Conservation (phyloP, 2,113 vertebrate genomes). For the Caranx ignobilis region DNA sequence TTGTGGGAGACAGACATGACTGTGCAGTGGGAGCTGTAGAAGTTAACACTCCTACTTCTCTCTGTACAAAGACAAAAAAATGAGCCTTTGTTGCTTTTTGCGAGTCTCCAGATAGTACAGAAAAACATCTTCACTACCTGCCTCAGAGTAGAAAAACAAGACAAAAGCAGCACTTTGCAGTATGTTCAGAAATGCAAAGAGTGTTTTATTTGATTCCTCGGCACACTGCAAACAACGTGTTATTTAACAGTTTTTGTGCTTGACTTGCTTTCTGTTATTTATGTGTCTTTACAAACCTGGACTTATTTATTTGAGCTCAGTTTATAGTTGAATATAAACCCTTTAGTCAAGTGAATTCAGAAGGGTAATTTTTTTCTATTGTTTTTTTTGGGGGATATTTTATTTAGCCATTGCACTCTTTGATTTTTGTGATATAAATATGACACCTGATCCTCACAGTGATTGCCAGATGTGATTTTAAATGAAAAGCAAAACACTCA, state of each 20-base stretch:
- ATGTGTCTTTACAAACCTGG: not conserved
- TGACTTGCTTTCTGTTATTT: not conserved
- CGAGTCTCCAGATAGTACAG: constrained; percentile 47
- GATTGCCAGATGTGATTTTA: constrained; percentile 51
- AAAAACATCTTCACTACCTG: constrained; percentile 49
- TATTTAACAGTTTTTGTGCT: not conserved
- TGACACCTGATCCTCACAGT: constrained; percentile 20
- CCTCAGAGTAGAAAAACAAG: constrained; percentile 19
- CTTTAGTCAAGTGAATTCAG: not conserved
- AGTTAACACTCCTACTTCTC: constrained; percentile 56
- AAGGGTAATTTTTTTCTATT: not conserved
- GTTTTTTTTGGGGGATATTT: not conserved
- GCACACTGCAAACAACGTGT: not conserved
- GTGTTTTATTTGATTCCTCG: constrained; percentile 5
- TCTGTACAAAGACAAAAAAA: constrained; percentile 23
- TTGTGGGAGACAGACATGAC: constrained; percentile 66
- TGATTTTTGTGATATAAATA: constrained; percentile 34
- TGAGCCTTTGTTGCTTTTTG: constrained; percentile 53
- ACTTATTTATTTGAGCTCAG: not conserved
- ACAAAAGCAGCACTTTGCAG: constrained; percentile 8
- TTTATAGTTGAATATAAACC: not conserved
- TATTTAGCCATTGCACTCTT: constrained; percentile 1
- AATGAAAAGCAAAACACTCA: constrained; percentile 49
- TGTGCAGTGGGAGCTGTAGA: constrained; percentile 40
- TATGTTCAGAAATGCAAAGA: constrained; percentile 26